phyloP scores from a whole-genome alignment of 2,888 invertebrate species.

The Allophyes oxyacanthae region DNA sequence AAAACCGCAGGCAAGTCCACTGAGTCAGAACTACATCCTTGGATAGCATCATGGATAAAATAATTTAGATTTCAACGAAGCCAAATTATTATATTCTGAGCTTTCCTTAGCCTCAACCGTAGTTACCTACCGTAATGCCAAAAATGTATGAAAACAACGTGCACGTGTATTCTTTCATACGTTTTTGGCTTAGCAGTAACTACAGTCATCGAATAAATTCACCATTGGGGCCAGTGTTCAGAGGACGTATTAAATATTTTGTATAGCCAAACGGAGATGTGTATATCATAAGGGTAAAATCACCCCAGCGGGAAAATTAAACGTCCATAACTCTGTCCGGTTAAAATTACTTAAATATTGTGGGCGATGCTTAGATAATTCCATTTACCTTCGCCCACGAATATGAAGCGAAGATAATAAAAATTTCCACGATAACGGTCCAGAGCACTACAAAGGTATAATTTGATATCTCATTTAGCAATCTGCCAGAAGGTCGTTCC shows the following conservation, averaged over 20 bases:
- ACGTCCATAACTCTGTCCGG: constrained; percentile 1
- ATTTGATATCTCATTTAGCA: constrained; percentile 40
- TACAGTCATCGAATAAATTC: too few relatives aligned
- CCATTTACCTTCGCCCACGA: constrained; percentile 33
- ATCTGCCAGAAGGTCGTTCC: constrained; percentile 31
- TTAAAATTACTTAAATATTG: constrained; percentile 24
- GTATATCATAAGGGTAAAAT: constrained; percentile 6
- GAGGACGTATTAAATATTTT: neutral
- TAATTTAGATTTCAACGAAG: too few relatives aligned
- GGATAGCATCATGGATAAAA: too few relatives aligned
- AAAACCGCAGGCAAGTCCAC: neutral
- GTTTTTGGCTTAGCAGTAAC: too few relatives aligned
- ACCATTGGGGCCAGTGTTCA: too few relatives aligned
- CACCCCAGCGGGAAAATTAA: constrained; percentile 13
- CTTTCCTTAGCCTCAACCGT: too few relatives aligned
- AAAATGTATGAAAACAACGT: too few relatives aligned
- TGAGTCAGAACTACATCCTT: neutral
- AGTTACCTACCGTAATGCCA: too few relatives aligned
- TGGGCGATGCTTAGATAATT: constrained; percentile 32
- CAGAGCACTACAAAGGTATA: constrained; percentile 33
- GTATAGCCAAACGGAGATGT: too few relatives aligned
- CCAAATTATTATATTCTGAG: too few relatives aligned
- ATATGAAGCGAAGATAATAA: constrained; percentile 32
- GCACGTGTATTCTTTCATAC: too few relatives aligned
- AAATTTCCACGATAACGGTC: constrained; percentile 30